Percentiles rank a stretch among this genome's conserved stretches.
Conservation (phyloP, 2,888 invertebrate genomes). For the Brachynemurus nebulosus region DNA sequence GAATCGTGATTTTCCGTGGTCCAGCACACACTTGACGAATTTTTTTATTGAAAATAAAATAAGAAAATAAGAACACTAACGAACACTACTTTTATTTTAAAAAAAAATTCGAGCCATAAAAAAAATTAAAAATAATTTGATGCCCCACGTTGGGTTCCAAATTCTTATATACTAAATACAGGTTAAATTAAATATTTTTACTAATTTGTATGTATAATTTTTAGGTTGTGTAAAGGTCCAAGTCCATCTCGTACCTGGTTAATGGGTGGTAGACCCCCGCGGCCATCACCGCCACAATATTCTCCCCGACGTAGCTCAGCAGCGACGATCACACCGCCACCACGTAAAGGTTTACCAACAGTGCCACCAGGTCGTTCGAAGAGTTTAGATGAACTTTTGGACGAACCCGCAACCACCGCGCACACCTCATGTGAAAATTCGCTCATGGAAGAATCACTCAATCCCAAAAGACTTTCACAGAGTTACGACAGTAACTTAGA, state of each 20-base stretch:
- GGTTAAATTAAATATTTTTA: too few relatives aligned
- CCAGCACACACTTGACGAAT: too few relatives aligned
- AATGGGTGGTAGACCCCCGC: slow-evolving; percentile 31
- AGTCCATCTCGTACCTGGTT: slow-evolving; percentile 48
- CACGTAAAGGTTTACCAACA: slow-evolving; percentile 12
- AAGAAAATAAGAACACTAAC: too few relatives aligned
- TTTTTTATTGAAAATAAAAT: too few relatives aligned
- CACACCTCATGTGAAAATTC: slow-evolving; percentile 14
- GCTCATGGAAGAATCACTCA: slow-evolving; percentile 8
- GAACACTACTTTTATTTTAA: too few relatives aligned
- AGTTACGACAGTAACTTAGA: slow-evolving; percentile 25
- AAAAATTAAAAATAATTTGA: too few relatives aligned
- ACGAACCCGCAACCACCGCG: slow-evolving; percentile 24
- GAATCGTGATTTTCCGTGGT: too few relatives aligned
- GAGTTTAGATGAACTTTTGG: slow-evolving; percentile 47
- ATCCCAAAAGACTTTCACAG: slow-evolving; percentile 19
- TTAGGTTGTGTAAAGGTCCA: slow-evolving; percentile 52
- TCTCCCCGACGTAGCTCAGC: slow-evolving; percentile 28
- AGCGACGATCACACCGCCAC: slow-evolving; percentile 21
- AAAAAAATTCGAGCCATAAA: too few relatives aligned
- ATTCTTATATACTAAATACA: too few relatives aligned
- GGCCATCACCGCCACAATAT: slow-evolving; percentile 29
- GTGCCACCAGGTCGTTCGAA: slow-evolving; percentile 39
- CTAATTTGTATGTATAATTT: too few relatives aligned
- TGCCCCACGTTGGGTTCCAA: too few relatives aligned